phyloP scores from a whole-genome alignment of 2,113 vertebrate genomes.

The Aptenodytes forsteri region DNA sequence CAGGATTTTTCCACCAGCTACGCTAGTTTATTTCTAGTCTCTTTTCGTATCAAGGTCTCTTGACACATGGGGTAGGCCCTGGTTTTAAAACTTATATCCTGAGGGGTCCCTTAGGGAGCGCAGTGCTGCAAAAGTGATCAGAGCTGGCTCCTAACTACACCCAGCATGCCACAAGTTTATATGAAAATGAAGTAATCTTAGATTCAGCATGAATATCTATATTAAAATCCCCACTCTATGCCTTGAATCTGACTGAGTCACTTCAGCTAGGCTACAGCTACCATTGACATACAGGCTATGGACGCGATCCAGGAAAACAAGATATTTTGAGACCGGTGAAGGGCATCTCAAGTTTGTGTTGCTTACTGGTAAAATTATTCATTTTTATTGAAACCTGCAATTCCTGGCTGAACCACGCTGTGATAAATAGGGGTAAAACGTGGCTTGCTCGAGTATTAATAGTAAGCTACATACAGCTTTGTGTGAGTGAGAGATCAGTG shows the following conservation, averaged over 20 bases:
- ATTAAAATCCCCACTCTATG: not conserved
- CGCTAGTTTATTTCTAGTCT: not conserved
- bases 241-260: not conserved
- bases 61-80: not conserved
- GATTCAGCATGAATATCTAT: not conserved
- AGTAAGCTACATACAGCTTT: not conserved
- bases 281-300: not conserved
- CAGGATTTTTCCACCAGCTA: conserved; percentile 30
- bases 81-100: not conserved
- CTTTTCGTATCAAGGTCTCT: not conserved
- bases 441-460: conserved; percentile 17
- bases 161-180: not conserved
- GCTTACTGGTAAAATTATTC: conserved; percentile 18
- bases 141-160: not conserved
- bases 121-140: not conserved
- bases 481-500: conserved; percentile 4
- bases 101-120: not conserved
- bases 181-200: not conserved
- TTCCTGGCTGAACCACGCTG: not conserved
- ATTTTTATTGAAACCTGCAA: conserved; percentile 29
- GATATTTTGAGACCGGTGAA: conserved; percentile 39
- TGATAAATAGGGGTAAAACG: conserved; percentile 18
- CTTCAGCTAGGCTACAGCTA: not conserved
- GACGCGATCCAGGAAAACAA: conserved; percentile 20
- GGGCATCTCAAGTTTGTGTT: conserved; percentile 22